Evolutionary conservation across 2,888 invertebrate genomes (phyloP), one percentile per base, ranked within the genome.

Genomic region (Augiades crinisus): DNA sequence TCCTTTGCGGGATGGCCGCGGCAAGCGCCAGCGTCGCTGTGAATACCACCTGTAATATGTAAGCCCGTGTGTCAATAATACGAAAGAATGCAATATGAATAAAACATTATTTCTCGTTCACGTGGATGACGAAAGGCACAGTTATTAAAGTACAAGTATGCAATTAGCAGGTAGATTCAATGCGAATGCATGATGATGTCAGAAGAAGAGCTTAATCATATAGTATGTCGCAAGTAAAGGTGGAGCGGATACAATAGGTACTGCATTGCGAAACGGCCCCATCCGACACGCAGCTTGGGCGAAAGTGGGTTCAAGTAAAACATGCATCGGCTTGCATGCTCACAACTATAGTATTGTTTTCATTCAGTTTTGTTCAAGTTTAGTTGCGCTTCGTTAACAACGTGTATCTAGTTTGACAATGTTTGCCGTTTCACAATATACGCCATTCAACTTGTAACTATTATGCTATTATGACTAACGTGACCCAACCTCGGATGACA

Each of bases 161-260:
- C 41, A 49, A 49, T 49, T 49, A 41, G 41, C 17, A 33, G 31
- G 22, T 13, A 41, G 34, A 41, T 41, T 41, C 41, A 61, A 70
- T 69, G 24, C 34, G 41, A 58, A 70, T 70, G 69, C 62, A 56
- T 65, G 60, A 77, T 83, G 78, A 81, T 75, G 79, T 79, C 81
- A 81, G 73, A 72, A 70, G 73, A 83, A 70, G 78, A 83, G 75
- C 75, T 85, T 85, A 85, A 86, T 88, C 81, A 85, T 86, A 88
- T 82, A 73, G 63, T 65, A 72, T 87, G 79, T 80, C 75, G 86
- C 68, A 88, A 88, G 81, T 72, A 78, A 78, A 83, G 81, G 79
- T 81, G 82, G 73, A 77, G 78, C 77, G 72, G 79, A 79, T 84
- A 88, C 88, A 88, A 89, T 87, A 78, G 82, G 75, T 70, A 70